These are phyloP conservation scores for Isichthys henryi DNA, from an alignment of 2,113 vertebrate species.

Conservation along the genomic window DNA sequence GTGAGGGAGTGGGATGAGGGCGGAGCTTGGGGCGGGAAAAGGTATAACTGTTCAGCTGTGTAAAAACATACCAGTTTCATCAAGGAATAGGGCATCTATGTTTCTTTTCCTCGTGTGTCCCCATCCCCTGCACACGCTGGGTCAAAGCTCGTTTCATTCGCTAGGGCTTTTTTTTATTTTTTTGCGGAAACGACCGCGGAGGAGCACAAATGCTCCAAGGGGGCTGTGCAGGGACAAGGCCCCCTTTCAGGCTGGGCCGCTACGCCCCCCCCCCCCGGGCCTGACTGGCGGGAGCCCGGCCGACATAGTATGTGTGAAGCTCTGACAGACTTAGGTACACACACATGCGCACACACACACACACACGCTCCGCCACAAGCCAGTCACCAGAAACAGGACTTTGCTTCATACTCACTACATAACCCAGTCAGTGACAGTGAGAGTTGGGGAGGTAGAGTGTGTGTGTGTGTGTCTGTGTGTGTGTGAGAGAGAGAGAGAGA, in stretches of 20 bases:
- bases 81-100: not conserved
- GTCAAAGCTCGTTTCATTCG: slow-evolving; percentile 13
- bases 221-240: slow-evolving; percentile 34
- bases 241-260: slow-evolving; percentile 33
- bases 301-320: not conserved
- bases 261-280: not conserved
- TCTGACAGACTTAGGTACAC: not conserved
- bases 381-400: slow-evolving; percentile 15
- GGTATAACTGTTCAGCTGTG: not conserved
- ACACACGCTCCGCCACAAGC: not conserved
- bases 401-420: not conserved
- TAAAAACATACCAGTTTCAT: slow-evolving; percentile 1
- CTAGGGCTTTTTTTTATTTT: not conserved
- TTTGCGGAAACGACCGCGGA: not conserved
- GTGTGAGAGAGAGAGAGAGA: not conserved
- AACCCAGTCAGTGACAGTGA: not conserved
- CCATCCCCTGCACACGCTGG: not conserved
- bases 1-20: not conserved
- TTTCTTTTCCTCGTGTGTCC: not conserved
- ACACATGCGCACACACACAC: not conserved
- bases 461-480: not conserved
- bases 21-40: not conserved
- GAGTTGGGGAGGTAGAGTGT: not conserved
- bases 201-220: slow-evolving; percentile 26
- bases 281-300: not conserved